Evolutionary conservation across 2,797 vertebrate genomes (phyloP).

Genomic region (Epinephelus awoara): DNA sequence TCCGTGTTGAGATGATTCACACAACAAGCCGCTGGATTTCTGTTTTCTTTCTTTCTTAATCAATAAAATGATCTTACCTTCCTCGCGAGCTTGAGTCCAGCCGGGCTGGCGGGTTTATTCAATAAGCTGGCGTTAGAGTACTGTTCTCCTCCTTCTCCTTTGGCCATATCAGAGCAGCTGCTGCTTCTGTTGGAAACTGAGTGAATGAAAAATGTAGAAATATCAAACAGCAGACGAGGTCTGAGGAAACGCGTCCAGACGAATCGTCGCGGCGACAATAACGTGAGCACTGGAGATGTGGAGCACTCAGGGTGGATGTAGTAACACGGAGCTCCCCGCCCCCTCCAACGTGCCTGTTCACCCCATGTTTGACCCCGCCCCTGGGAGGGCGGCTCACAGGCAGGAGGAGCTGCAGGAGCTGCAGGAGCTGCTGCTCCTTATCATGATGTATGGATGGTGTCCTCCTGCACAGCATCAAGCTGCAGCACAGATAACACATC

Average conservation of each 20-base stretch:
- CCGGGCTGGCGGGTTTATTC: constrained; percentile 69
- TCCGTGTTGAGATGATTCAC: rapidly evolving
- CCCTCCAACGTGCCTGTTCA: constrained; percentile 55
- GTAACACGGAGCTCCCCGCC: constrained; percentile 56
- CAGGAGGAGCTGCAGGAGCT: background rate
- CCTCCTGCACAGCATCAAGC: background rate
- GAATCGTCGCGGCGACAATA: background rate
- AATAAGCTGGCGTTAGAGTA: constrained; percentile 84
- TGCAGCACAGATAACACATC: background rate
- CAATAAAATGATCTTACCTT: constrained; percentile 73
- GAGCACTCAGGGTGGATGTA: constrained; percentile 36
- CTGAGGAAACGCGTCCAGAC: background rate
- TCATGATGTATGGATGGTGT: background rate
- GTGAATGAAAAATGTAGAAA: background rate
- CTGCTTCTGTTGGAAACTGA: background rate
- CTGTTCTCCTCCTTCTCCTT: constrained; percentile 86
- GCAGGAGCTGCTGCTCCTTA: background rate
- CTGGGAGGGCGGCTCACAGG: background rate
- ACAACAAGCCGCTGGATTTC: too few species aligned
- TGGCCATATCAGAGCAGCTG: constrained; percentile 79
- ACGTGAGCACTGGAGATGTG: constrained; percentile 24
- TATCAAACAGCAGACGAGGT: background rate
- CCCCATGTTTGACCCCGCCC: constrained; percentile 51
- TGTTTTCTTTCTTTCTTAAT: background rate
- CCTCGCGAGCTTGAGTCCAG: constrained; percentile 55